Conservation (phyloP, 2,113 vertebrate genomes). For the Galeopterus variegatus region DNA sequence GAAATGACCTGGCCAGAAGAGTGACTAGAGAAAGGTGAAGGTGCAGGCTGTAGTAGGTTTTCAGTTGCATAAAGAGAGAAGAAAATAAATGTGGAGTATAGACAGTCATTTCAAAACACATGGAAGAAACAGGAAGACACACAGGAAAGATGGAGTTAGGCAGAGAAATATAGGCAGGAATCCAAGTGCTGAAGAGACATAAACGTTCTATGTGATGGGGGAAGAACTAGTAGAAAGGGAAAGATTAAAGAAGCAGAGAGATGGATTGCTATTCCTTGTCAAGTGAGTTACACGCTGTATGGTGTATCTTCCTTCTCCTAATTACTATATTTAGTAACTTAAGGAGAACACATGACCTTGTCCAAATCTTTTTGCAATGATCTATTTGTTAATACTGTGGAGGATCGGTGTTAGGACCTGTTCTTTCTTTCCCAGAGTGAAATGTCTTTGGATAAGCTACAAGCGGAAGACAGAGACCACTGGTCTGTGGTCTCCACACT, state of each 20-base stretch:
- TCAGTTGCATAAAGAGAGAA: neutral
- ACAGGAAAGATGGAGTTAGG: neutral
- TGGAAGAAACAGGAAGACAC: neutral
- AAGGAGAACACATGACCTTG: neutral
- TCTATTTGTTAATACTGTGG: neutral
- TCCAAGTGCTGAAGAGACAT: neutral
- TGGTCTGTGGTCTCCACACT: neutral
- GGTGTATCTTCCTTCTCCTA: neutral
- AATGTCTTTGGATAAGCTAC: neutral
- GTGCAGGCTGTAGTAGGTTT: neutral
- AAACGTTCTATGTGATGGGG: neutral
- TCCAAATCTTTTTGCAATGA: neutral
- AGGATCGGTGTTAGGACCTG: rapidly evolving
- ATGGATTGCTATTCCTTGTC: neutral
- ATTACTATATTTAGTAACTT: neutral
- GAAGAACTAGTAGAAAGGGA: neutral
- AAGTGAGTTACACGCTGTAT: neutral
- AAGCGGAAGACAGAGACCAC: neutral
- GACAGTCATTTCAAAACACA: neutral
- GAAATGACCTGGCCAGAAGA: neutral
- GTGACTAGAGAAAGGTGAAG: neutral
- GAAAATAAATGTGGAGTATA: neutral
- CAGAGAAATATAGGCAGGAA: neutral
- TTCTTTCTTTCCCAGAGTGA: neutral
- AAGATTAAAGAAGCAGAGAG: neutral